Evolutionary conservation across 2,797 vertebrate genomes (phyloP), one percentile per base, ranked within the genome.

Genomic region (Hypotaenidia philippensis): DNA sequence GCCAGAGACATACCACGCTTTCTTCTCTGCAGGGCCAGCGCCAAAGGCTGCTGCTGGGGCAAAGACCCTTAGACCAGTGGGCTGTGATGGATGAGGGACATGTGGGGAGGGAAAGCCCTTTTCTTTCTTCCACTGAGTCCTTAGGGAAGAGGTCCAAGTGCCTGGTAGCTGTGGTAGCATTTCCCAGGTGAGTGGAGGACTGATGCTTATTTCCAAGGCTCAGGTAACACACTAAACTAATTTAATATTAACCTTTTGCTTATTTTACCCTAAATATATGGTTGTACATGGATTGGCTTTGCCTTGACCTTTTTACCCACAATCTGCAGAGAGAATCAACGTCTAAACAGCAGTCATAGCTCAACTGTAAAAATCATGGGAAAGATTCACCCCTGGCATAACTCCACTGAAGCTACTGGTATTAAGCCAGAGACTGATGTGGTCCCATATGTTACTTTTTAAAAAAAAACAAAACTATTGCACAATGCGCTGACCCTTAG

Each of bases 331-430:
- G 17, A 89, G 34, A 87, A 68, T 70, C 56, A 61, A 11, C 7
- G 44, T 87, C 40, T 69, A 38, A 92, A 77, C 52, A 80, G 77
- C 63, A 92, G 71, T 77, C 82, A 63, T 10, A 83, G 71, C 34
- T 85, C 64, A 53, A 25, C 38, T 64, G 61, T 47, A 65, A 94
- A 95, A 95, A 91, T 75, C 91, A 92, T 47, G 53, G 69, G 91
- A 89, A 94, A 93, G 82, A 86, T 85, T 92, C 75, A 83, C n/a
- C 41, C 23, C 52, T 85, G 34, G 64, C 75, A 41, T 55, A 95
- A 90, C 53, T 80, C 83, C 75, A 93, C 31, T 57, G 49, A 70
- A 93, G 61, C 32, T 63, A 29, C 14, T 66, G 87, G 87, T 69
- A 82, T 64, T 61, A 94, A 92, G 53, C 64, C 83, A 85, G 75